phyloP scores from a whole-genome alignment of 2,888 invertebrate genomes.

The Dioctria linearis region DNA sequence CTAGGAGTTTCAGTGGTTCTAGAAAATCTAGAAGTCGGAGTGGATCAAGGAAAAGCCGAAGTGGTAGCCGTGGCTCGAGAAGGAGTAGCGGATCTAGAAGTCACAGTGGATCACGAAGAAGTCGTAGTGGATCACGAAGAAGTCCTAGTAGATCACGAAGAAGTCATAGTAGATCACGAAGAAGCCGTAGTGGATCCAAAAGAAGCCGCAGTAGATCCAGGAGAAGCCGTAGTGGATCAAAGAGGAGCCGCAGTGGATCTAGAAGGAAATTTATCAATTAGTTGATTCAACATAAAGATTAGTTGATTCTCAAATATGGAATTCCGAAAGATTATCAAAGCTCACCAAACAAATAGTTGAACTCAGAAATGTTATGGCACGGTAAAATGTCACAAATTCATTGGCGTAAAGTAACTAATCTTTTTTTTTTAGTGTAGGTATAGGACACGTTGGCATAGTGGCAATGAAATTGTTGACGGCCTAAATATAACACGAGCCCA shows the following conservation, averaged over 20 bases:
- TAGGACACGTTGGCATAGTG: too few species aligned
- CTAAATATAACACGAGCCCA: too few species aligned
- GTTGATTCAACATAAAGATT: too few species aligned
- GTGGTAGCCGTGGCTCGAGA: conserved; percentile 59
- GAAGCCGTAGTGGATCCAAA: conserved; percentile 61
- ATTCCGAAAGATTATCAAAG: too few species aligned
- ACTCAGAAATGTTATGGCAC: too few species aligned
- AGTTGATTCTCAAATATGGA: too few species aligned
- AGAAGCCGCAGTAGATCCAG: conserved; percentile 66
- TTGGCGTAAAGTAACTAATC: too few species aligned
- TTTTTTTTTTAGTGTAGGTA: too few species aligned
- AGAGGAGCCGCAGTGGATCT: conserved; percentile 49
- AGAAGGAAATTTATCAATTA: conserved; percentile 56
- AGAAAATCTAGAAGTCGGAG: conserved; percentile 58
- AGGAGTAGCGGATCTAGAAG: conserved; percentile 64
- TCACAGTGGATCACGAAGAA: conserved; percentile 62
- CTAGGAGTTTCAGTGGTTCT: conserved; percentile 60
- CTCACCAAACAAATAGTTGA: too few species aligned
- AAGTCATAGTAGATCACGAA: conserved; percentile 55
- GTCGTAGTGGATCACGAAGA: conserved; percentile 57
- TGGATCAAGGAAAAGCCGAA: conserved; percentile 59
- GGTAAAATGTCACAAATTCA: too few species aligned
- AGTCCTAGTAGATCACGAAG: conserved; percentile 62
- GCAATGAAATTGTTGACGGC: too few species aligned
- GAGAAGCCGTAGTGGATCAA: conserved; percentile 52